These are phyloP conservation scores for Apotomis betuletana DNA, from an alignment of 2,888 invertebrate genomes.

Conservation along the genomic window DNA sequence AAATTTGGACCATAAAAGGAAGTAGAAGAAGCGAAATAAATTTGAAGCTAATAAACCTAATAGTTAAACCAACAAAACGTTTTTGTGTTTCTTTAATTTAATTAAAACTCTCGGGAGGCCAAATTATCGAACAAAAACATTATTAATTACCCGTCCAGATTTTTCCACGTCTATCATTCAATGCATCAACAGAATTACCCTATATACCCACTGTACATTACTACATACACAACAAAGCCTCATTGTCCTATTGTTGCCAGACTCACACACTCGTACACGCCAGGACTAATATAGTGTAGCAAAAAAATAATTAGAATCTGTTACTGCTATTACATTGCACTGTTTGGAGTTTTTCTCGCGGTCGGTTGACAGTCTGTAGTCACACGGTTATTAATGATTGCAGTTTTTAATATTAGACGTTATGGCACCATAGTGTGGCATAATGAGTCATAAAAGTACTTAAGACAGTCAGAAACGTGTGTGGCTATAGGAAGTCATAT, in stretches of 20 bases:
- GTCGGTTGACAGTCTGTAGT: conserved; percentile 2
- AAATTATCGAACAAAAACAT: neutral
- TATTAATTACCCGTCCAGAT: conserved; percentile 4
- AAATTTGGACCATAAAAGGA: no score
- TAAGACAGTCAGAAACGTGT: neutral
- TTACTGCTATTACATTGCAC: conserved; percentile 25
- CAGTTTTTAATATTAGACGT: conserved; percentile 20
- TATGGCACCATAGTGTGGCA: neutral
- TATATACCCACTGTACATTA: conserved; percentile 41
- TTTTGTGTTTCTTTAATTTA: neutral
- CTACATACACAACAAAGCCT: conserved; percentile 59
- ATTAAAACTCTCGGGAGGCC: neutral
- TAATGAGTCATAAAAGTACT: conserved; percentile 1
- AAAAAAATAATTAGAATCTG: conserved; percentile 47
- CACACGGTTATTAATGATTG: conserved; percentile 32
- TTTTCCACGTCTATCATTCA: conserved; percentile 34
- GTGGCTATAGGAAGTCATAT: neutral
- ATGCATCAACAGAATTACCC: conserved; percentile 34
- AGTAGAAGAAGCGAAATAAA: no score
- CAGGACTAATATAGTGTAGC: conserved; percentile 53
- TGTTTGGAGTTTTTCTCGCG: conserved; percentile 14
- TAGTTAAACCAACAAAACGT: no score
- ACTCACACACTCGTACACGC: conserved; percentile 52
- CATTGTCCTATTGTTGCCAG: conserved; percentile 67
- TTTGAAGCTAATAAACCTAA: no score